Conservation (phyloP, 2,797 vertebrate genomes). For the Xerus rutilus region DNA sequence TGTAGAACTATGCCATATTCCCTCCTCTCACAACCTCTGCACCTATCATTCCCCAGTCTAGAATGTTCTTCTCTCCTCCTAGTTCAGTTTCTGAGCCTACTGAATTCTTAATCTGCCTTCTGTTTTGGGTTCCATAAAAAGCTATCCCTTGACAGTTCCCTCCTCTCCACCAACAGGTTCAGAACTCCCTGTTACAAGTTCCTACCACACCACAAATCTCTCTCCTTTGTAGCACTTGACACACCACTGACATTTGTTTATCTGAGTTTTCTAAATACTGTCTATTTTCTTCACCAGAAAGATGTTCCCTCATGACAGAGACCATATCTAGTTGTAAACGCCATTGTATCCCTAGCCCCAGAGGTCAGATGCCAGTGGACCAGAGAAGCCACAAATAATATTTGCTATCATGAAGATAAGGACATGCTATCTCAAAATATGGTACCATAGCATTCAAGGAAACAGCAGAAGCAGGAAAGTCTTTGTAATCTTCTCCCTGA, state of each 20-base stretch:
- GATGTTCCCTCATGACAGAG: neutral
- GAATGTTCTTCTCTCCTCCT: neutral
- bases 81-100: neutral
- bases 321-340: neutral
- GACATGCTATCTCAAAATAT: neutral
- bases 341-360: neutral
- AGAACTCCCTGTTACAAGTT: neutral
- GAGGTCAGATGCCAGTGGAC: neutral
- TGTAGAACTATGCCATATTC: neutral
- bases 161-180: neutral
- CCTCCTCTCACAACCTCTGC: neutral
- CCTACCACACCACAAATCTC: neutral
- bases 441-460: neutral
- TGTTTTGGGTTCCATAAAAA: neutral
- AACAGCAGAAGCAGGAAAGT: neutral
- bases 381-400: constrained; percentile 33
- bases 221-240: neutral
- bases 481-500: neutral
- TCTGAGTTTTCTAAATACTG: neutral
- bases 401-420: neutral
- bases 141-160: neutral
- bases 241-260: neutral
- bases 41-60: neutral
- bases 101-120: neutral
- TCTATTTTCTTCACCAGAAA: constrained; percentile 20